Evolutionary conservation across 2,797 vertebrate genomes (phyloP), one percentile per base, ranked within the genome.

Genomic region (Merluccius polli): DNA sequence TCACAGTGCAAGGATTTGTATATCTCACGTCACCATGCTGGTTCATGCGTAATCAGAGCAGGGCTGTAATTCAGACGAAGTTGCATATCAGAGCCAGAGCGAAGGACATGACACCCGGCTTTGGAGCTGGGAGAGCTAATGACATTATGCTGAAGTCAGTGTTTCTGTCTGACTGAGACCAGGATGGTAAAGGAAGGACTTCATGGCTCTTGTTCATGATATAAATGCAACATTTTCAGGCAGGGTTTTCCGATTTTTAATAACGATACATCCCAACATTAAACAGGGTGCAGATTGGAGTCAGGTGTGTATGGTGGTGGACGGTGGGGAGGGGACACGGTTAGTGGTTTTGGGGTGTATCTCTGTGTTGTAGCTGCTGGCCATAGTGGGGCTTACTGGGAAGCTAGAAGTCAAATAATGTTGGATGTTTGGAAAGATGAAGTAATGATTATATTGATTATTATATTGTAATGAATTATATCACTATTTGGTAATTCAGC

Each of bases 81-180:
- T 67, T 78, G 83, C 75, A 88, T 78, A 59, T 41, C 77, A 82
- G 36, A 41, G 65, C 75, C 74, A 84, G 75, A 69, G 72, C 13
- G 83, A 75, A 33, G 87, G 90, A 89, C 88, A 91, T 88, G 83
- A 88, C 73, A 82, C 36, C 24, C 6, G 4, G 70, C 41, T 82
- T 77, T 73, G 87, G 74, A 27, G 80, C 71, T 83, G 74, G 78
- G 88, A 65, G 82, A 91, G 87, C 73, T 77, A 67, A 86, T 91
- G 88, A 85, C 4, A 33, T 24, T 31, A 71, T 79, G 73, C 44
- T 31, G 76, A 81, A 81, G 84, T 73, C 75, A 73, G 27, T 36
- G 73, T 76, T 79, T 75, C 63, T 70, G 73, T 73, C 33, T 9
- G 29, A 27, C 73, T 33, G 74, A 27, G 6, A 27, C 65, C 65